Evolutionary conservation across 1,140 invertebrate species (phyloP).

Genomic region (Bombus huntii): DNA sequence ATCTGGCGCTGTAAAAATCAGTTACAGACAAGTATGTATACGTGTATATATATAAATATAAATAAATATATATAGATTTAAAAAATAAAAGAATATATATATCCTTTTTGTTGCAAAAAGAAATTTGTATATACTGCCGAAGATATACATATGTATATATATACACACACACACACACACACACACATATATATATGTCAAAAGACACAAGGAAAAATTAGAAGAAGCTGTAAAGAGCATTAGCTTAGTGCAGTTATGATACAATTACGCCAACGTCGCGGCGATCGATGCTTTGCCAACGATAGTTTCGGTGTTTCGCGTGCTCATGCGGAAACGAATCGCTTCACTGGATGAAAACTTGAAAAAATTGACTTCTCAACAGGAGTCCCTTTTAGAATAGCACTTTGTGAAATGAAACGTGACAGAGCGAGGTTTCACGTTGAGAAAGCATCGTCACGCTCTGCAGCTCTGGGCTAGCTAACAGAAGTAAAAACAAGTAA

Average conservation of each 20-base stretch:
- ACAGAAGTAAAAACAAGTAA: conserved; percentile 46
- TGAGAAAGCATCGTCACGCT: conserved; percentile 32
- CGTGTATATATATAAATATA: conserved; percentile 43
- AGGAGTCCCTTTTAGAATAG: not conserved
- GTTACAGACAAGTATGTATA: conserved; percentile 53
- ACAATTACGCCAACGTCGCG: conserved; percentile 51
- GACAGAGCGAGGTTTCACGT: not conserved
- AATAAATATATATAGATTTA: conserved; percentile 32
- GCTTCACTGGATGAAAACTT: not conserved
- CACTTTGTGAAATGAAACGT: not conserved
- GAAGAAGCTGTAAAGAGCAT: conserved; percentile 73
- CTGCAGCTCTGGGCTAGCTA: conserved; percentile 46
- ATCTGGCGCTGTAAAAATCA: conserved; percentile 68
- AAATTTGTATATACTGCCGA: conserved; percentile 43
- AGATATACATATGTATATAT: conserved; percentile 36
- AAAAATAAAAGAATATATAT: conserved; percentile 12
- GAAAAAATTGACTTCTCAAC: not conserved
- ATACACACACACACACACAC: not conserved
- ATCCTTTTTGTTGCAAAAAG: conserved; percentile 38
- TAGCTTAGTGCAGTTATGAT: conserved; percentile 63
- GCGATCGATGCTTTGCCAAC: conserved; percentile 18
- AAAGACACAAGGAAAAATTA: conserved; percentile 49
- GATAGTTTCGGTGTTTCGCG: not conserved
- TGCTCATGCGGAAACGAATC: not conserved
- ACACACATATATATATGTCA: not conserved